Conservation (phyloP, 2,888 invertebrate genomes). For the Pardosa pseudoannulata region DNA sequence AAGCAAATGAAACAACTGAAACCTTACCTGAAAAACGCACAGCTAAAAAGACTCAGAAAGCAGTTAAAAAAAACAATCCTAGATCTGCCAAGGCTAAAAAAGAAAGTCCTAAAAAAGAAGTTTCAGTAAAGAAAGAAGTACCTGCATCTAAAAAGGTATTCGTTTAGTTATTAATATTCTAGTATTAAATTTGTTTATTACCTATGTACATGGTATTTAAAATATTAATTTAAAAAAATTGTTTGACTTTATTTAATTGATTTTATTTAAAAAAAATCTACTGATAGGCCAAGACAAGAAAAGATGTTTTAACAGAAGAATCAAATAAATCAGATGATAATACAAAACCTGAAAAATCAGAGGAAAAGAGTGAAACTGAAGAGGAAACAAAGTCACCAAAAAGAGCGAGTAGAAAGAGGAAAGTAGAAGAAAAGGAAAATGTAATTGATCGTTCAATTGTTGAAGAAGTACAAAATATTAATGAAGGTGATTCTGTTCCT, state of each 20-base stretch:
- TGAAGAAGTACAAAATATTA: slow-evolving; percentile 27
- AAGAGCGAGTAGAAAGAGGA: slow-evolving; percentile 31
- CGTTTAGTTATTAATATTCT: background rate
- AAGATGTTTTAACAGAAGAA: slow-evolving; percentile 4
- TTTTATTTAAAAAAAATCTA: too few relatives aligned
- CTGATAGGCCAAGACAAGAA: background rate
- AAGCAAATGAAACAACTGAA: background rate
- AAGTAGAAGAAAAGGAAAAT: slow-evolving; percentile 51
- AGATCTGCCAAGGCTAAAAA: slow-evolving; percentile 29
- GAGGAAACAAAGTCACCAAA: slow-evolving; percentile 15
- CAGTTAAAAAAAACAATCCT: slow-evolving; percentile 5
- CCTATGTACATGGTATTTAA: too few relatives aligned
- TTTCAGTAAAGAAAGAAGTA: background rate
- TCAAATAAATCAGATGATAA: background rate
- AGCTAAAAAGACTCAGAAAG: background rate
- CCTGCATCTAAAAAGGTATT: slow-evolving; percentile 40
- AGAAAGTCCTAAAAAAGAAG: slow-evolving; percentile 25
- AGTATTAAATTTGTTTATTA: too few relatives aligned
- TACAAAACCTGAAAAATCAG: background rate
- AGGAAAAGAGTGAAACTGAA: background rate
- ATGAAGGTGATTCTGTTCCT: slow-evolving; percentile 14
- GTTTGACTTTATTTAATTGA: too few relatives aligned
- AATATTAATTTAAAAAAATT: too few relatives aligned
- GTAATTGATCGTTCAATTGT: slow-evolving; percentile 21
- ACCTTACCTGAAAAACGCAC: slow-evolving; percentile 20